Percentiles rank a stretch among this genome's conserved stretches.
Conservation (phyloP, 1,140 invertebrate genomes). For the Aphidius gifuensis region DNA sequence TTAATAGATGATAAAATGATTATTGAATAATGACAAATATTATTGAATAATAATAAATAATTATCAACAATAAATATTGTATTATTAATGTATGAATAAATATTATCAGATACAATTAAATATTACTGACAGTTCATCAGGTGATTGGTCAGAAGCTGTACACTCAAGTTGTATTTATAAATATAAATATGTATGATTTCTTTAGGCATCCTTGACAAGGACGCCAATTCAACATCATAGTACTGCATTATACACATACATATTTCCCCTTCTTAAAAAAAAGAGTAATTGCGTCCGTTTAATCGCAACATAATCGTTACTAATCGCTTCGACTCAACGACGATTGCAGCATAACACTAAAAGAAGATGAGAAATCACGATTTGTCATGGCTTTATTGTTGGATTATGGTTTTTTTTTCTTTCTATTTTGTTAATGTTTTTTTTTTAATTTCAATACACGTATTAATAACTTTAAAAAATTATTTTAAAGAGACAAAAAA, state of each 20-base stretch:
- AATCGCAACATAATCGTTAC: slow-evolving; percentile 48
- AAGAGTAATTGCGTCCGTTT: slow-evolving; percentile 44
- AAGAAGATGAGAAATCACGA: slow-evolving; percentile 25
- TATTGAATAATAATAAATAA: too few relatives aligned
- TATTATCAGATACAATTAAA: too few relatives aligned
- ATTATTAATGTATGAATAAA: too few relatives aligned
- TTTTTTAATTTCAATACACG: not conserved
- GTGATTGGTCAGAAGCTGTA: too few relatives aligned
- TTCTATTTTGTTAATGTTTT: slow-evolving; percentile 4
- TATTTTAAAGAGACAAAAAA: too few relatives aligned
- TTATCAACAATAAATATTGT: too few relatives aligned
- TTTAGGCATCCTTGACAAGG: slow-evolving; percentile 6
- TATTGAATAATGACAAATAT: too few relatives aligned
- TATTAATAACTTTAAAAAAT: not conserved
- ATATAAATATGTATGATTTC: not conserved
- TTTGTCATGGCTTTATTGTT: slow-evolving; percentile 34
- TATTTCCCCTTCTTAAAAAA: not conserved
- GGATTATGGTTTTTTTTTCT: not conserved
- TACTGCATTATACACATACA: not conserved
- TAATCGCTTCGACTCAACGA: slow-evolving; percentile 43
- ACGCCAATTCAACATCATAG: slow-evolving; percentile 1
- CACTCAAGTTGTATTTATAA: too few relatives aligned
- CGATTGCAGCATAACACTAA: slow-evolving; percentile 39
- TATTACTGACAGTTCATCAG: too few relatives aligned
- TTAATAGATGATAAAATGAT: too few relatives aligned